These are phyloP conservation scores for Chymomyza amoena DNA, from an alignment of 2,888 invertebrate genomes.

Conservation along the genomic window DNA sequence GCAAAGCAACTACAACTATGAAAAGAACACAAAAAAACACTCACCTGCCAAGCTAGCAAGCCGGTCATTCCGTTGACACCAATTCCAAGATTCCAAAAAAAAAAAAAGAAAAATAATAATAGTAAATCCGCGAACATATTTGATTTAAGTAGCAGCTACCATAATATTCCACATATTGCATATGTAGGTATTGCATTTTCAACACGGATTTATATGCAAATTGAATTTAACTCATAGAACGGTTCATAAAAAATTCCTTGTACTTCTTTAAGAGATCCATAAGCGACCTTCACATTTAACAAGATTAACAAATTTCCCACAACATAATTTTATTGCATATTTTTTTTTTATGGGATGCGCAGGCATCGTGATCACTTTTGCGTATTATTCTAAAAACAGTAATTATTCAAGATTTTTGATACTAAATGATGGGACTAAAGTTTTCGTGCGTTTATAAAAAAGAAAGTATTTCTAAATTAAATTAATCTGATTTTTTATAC, in stretches of 20 bases:
- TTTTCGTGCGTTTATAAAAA: slow-evolving; percentile 41
- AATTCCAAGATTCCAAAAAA: slow-evolving; percentile 45
- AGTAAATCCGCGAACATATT: neutral
- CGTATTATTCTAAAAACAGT: slow-evolving; percentile 62
- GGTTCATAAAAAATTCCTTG: neutral
- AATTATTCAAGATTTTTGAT: slow-evolving; percentile 21
- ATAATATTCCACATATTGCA: slow-evolving; percentile 14
- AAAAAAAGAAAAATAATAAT: neutral
- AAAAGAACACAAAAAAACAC: slow-evolving; percentile 20
- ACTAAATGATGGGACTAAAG: slow-evolving; percentile 29
- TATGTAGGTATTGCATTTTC: slow-evolving; percentile 31
- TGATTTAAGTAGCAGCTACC: slow-evolving; percentile 19
- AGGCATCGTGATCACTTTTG: slow-evolving; percentile 22
- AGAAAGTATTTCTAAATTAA: slow-evolving; percentile 65
- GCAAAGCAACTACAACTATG: slow-evolving; percentile 12
- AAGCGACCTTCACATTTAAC: neutral
- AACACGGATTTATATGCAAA: slow-evolving; percentile 19
- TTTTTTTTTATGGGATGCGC: neutral
- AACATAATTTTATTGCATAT: neutral
- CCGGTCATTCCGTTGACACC: slow-evolving; percentile 64
- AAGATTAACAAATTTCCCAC: slow-evolving; percentile 6
- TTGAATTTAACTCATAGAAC: slow-evolving; percentile 19
- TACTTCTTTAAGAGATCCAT: neutral
- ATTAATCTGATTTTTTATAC: slow-evolving; percentile 34
- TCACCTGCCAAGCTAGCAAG: slow-evolving; percentile 61